Percentiles rank a stretch among this genome's conserved stretches.
Evolutionary conservation across 2,797 vertebrate species (phyloP).

Genomic region (Macropus fuliginosus): DNA sequence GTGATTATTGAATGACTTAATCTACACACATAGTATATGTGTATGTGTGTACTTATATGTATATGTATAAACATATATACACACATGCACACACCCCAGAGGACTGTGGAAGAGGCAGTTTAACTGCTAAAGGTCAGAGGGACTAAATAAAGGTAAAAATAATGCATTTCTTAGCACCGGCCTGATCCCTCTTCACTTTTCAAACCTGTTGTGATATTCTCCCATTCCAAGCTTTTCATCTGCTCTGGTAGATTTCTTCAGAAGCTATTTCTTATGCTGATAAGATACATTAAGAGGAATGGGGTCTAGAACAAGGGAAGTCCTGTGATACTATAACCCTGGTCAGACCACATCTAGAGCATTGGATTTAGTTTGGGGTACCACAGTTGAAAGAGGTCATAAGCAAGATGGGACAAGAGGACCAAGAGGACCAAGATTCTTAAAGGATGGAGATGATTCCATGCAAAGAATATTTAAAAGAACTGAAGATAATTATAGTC

Average conservation of each 20-base stretch:
- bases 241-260: conserved; percentile 1
- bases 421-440: neutral
- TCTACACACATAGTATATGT: neutral
- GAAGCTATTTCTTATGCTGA: neutral
- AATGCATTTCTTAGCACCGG: neutral
- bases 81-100: neutral
- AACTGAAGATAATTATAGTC: neutral
- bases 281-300: neutral
- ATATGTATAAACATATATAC: neutral
- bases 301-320: neutral
- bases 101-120: neutral
- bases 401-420: neutral
- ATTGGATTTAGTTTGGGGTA: neutral
- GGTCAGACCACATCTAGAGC: too few species aligned
- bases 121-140: conserved; percentile 53
- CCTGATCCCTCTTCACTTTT: neutral
- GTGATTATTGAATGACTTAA: conserved; percentile 67
- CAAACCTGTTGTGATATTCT: neutral
- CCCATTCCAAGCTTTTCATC: neutral
- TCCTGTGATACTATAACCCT: neutral
- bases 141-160: neutral
- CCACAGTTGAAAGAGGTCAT: neutral
- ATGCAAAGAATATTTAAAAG: neutral
- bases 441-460: neutral
- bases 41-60: neutral